Evolutionary conservation across 1,140 invertebrate genomes (phyloP), one percentile per base, ranked within the genome.

Genomic region (Drosophila parabipectinata): DNA sequence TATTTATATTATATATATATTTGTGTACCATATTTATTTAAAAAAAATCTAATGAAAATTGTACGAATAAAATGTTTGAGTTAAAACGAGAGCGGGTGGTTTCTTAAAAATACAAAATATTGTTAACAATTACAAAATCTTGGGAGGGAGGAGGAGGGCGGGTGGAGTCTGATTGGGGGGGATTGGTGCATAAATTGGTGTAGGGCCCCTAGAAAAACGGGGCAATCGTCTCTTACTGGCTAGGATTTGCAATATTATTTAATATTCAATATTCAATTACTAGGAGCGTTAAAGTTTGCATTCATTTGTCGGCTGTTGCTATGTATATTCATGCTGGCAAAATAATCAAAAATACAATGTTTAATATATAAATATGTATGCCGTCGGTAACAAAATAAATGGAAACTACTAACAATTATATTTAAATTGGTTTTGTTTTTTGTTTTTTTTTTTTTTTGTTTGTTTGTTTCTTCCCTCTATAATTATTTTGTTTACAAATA

Each of bases 401-500:
- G 45, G 30, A 62, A 75, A 75, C 73, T 77, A 77, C 75, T 71
- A 83, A 88, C 78, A 88, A 82, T 82, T 78, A 75, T 62, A 61
- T 62, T 87, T 62, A 77, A 50, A 67, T 67, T 59, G 55, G 56
- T 62, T 67, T 56, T 62, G 14, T 66, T 74, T 24, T 53, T n/a
- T 64, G n/a, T n/a, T n/a, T n/a, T n/a, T n/a, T n/a, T n/a, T n/a
- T n/a, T n/a, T n/a, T n/a, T n/a, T n/a, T 73, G 34, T 24, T 56
- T 52, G 26, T 26, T 26, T 0, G 26, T 7, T 28, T 28, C 26
- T 28, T 72, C 81, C 66, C 63, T 79, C 63, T 76, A 79, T 88
- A 82, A 79, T 89, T 84, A 79, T 84, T 76, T 79, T 77, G 79
- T 88, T 88, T 88, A 88, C 82, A 87, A 71, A 63, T 78, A 85